Percentiles rank a stretch among this genome's conserved stretches.
phyloP scores from a whole-genome alignment of 2,888 invertebrate species.

The Crioceris asparagi region DNA sequence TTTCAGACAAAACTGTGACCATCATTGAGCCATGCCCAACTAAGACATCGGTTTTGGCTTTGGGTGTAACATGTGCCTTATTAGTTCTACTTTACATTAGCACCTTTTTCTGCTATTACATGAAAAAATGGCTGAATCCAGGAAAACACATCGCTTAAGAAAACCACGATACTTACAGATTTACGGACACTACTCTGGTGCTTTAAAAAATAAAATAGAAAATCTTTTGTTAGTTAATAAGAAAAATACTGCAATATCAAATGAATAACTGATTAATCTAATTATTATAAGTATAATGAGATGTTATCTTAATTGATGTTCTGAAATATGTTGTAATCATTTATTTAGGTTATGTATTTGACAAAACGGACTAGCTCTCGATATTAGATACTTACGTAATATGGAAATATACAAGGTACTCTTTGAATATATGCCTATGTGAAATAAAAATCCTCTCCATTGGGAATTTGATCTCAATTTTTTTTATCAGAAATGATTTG shows the following conservation, averaged over 20 bases:
- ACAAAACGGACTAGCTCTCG: too few species aligned
- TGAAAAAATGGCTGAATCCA: constrained; percentile 83
- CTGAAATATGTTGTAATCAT: too few species aligned
- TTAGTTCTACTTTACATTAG: constrained; percentile 82
- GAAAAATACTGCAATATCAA: neutral
- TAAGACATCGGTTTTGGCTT: constrained; percentile 79
- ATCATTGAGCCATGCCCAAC: constrained; percentile 87
- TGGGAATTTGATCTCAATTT: too few species aligned
- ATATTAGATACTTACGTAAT: too few species aligned
- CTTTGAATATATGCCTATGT: neutral
- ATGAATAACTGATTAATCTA: too few species aligned
- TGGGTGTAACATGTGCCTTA: constrained; percentile 84
- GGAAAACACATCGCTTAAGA: constrained; percentile 65
- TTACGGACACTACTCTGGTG: constrained; percentile 21
- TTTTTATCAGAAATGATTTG: too few species aligned
- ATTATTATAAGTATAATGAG: neutral
- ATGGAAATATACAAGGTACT: too few species aligned
- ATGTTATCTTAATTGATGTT: neutral
- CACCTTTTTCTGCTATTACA: constrained; percentile 85
- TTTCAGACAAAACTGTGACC: constrained; percentile 78
- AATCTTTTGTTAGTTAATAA: constrained; percentile 10
- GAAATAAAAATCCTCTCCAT: too few species aligned
- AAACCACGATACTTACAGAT: constrained; percentile 4
- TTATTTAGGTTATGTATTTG: too few species aligned
- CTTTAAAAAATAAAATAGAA: constrained; percentile 12